Percentiles rank a stretch among this genome's conserved stretches.
Conservation (phyloP, 2,113 vertebrate species). For the Triplophysa siluroides region DNA sequence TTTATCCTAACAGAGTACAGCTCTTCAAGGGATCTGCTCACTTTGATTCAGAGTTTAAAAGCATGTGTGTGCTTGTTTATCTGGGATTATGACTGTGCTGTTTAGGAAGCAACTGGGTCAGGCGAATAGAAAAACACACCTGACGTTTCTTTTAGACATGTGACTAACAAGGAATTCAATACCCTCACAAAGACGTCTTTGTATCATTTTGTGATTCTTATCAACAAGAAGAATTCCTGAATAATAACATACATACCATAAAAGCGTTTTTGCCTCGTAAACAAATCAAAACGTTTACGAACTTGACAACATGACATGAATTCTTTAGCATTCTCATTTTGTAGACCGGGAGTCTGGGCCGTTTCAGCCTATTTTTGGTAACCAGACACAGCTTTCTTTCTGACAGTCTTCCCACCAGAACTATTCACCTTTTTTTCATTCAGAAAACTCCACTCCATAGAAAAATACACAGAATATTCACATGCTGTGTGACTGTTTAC, state of each 20-base stretch:
- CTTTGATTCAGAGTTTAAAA: constrained; percentile 45
- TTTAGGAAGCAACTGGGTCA: constrained; percentile 25
- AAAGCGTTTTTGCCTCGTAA: background rate
- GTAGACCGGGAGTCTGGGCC: constrained; percentile 2
- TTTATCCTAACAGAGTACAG: constrained; percentile 17
- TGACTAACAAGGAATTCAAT: constrained; percentile 9
- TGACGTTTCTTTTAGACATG: background rate
- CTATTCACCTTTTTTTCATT: constrained; percentile 1
- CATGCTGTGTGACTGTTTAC: background rate
- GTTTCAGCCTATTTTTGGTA: background rate
- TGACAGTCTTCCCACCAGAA: background rate
- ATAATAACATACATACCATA: background rate
- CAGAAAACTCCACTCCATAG: background rate
- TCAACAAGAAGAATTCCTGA: background rate
- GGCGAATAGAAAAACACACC: background rate
- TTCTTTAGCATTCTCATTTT: constrained; percentile 21
- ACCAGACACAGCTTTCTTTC: background rate
- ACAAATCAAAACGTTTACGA: background rate
- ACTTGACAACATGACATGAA: background rate
- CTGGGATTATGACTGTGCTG: constrained; percentile 34
- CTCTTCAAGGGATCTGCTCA: constrained; percentile 28
- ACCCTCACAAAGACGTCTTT: constrained; percentile 2
- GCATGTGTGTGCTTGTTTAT: constrained; percentile 50
- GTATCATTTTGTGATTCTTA: constrained; percentile 3
- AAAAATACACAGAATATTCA: constrained; percentile 5